Base-by-base conservation (phyloP, 2,113 vertebrate genomes). In the Nymphicus hollandicus region DNA sequence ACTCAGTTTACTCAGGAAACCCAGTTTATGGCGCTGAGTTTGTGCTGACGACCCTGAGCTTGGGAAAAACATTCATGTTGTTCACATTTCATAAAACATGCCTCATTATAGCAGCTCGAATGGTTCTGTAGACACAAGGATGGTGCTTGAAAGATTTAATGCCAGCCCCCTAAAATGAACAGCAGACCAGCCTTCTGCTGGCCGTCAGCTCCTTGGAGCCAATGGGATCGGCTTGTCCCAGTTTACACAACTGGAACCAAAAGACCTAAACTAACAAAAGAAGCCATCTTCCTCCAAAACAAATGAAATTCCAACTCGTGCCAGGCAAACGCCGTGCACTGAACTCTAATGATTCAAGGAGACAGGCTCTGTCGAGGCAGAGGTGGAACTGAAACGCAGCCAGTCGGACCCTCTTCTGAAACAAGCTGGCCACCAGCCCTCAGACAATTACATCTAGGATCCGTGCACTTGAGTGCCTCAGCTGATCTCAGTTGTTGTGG, bases 321-420 rank as follows among this genome's bases (percentile, higher is more conserved):
- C 91, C 93, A 96, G 81, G 88, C 66, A 13, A 66, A 76, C 87
- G 88, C 92, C 86, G 66, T 96, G 91, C 96, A 96, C 86, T 94
- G 93, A 97, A 81, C 95, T 93, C 93, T 95, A 87, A 96, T 96
- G 96, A 96, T 96, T 96, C 84, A 91, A 96, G 74, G 91, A 95
- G 95, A 95, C 96, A 96, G 95, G 95, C 95, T 89, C 96, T 96
- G 91, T 93, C 83, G 74, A 95, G 91, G 92, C 91, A 96, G 95
- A 95, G 93, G 95, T 96, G 86, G 95, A 90, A 65, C 86, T 95
- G 95, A 97, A 97, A 89, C 4, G 1, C 61, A 76, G 92, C 92
- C 95, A 95, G 89, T 68, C 37, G 4, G 93, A 61, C 92, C 86
- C 81, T 96, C 61, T 81, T 82, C 93, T 92, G 93, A 88, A 73